phyloP scores from a whole-genome alignment of 2,888 invertebrate species.

The Macrosiphum euphorbiae region DNA sequence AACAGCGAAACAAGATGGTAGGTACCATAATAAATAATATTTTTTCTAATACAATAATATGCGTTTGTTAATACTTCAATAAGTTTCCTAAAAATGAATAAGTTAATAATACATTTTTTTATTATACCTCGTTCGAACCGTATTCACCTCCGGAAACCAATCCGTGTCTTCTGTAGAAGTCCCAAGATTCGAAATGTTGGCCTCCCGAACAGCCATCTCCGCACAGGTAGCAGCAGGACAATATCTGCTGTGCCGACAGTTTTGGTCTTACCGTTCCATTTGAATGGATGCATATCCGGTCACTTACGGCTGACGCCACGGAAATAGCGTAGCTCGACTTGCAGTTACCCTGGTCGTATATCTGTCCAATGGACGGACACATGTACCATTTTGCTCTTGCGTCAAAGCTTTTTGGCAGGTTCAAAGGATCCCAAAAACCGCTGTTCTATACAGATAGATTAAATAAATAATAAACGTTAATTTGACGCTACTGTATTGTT shows the following conservation, averaged over 20 bases:
- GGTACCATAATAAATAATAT: background rate
- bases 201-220: conserved; percentile 58
- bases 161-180: conserved; percentile 56
- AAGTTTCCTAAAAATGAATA: background rate
- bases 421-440: conserved; percentile 69
- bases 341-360: conserved; percentile 88
- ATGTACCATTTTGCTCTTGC: conserved; percentile 84
- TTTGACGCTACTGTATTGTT: background rate
- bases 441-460: background rate
- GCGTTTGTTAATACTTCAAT: background rate
- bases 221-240: conserved; percentile 61
- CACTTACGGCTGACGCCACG: conserved; percentile 45
- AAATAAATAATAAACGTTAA: background rate
- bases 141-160: conserved; percentile 65
- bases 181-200: conserved; percentile 56
- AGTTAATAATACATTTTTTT: background rate
- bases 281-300: conserved; percentile 64
- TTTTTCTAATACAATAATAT: background rate
- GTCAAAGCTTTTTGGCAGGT: conserved; percentile 83
- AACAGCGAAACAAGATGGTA: background rate
- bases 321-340: conserved; percentile 79
- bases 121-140: conserved; percentile 60
- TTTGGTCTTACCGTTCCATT: conserved; percentile 24
- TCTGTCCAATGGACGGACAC: conserved; percentile 85
- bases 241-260: conserved; percentile 62